Evolutionary conservation across 2,113 vertebrate species (phyloP), one percentile per base, ranked within the genome.

Genomic region (Ursus arctos): DNA sequence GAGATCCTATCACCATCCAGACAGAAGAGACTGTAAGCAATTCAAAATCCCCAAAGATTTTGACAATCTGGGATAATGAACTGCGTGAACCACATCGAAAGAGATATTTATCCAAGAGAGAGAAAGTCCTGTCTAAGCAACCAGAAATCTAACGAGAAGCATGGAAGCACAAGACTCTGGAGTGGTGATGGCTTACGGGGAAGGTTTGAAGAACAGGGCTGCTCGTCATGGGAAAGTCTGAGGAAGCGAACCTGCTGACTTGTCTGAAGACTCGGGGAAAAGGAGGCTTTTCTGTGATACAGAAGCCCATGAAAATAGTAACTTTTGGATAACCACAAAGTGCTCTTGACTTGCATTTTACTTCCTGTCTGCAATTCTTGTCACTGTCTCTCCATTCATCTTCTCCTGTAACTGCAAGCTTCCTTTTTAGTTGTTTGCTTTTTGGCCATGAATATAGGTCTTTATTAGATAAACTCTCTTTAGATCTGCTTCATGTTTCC

Each of bases 41-140:
- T 81, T 65, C 6, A 59, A 63, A 91, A 81, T 92, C 72, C n/a
- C 26, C 1, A 47, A 69, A 96, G 72, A 57, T 81, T 28, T 71
- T 92, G 47, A 69, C 10, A 57, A 15, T 69, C 90, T 95, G 72
- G 33, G 88, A 77, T 91, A 86, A 91, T 82, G 61, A 92, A 19
- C 18, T 24, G 55, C 40, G 12, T 55, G 59, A 96, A 79, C 13
- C 4, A 77, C 47, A 81, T 90, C 61, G 72, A 89, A 74, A 82
- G 71, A 91, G n/a, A 72, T 4, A 15, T 72, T 91, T 92, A n/a
- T 49, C 22, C 26, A 40, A 67, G 49, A 89, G n/a, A 89, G 26
- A 18, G 21, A n/a, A 94, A 93, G 61, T 43, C 5, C 19, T 49
- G 0, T 36, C 16, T 43, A 55, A 67, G 67, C 3, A 43, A 12